Percentiles rank a stretch among this genome's conserved stretches.
These are phyloP conservation scores for Tyto alba DNA, from an alignment of 2,113 vertebrate species.

Conservation along the genomic window DNA sequence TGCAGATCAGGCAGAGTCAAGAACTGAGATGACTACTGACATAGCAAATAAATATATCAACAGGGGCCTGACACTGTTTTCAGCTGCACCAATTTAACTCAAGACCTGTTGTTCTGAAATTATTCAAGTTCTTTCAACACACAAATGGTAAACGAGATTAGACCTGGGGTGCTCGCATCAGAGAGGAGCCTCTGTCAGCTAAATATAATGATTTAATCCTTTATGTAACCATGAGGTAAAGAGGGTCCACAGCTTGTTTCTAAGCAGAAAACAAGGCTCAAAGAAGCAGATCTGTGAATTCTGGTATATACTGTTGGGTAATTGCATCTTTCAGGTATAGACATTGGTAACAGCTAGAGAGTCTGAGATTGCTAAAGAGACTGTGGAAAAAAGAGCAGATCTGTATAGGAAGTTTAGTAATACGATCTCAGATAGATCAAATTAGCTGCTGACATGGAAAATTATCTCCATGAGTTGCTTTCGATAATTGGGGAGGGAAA, in stretches of 20 bases:
- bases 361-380: not conserved
- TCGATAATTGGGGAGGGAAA: not conserved
- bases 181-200: not conserved
- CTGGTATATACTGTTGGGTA: not conserved
- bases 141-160: not conserved
- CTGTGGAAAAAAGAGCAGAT: not conserved
- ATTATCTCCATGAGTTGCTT: not conserved
- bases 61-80: not conserved
- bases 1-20: not conserved
- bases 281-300: not conserved
- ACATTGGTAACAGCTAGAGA: not conserved
- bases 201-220: not conserved
- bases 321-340: not conserved
- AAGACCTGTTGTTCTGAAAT: conserved; percentile 5
- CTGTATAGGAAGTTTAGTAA: not conserved
- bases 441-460: conserved; percentile 14
- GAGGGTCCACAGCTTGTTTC: not conserved
- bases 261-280: not conserved
- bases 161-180: not conserved
- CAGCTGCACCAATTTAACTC: not conserved
- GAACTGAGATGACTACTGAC: not conserved
- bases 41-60: not conserved
- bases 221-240: not conserved
- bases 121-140: conserved; percentile 1
- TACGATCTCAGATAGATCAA: not conserved